Evolutionary conservation across 2,888 invertebrate species (phyloP).

Genomic region (Neria commutata): DNA sequence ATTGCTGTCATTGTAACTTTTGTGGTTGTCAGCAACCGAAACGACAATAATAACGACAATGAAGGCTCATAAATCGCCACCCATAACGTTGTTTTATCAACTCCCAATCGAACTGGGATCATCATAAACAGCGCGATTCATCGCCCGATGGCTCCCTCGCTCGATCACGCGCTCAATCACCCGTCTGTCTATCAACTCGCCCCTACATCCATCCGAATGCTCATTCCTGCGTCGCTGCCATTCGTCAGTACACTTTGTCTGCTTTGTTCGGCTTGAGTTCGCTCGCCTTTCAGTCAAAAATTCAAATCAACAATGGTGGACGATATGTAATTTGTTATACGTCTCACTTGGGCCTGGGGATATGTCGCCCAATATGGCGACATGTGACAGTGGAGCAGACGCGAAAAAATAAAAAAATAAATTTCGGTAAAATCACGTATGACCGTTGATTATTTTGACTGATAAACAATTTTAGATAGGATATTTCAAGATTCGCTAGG

Average conservation of each 20-base stretch:
- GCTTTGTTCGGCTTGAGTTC: neutral
- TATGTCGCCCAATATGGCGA: too few relatives aligned
- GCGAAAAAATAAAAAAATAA: too few relatives aligned
- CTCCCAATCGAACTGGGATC: neutral
- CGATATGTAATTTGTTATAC: constrained; percentile 10
- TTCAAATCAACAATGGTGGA: constrained; percentile 7
- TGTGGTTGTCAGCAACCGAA: too few relatives aligned
- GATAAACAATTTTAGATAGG: too few relatives aligned
- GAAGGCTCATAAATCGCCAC: constrained; percentile 18
- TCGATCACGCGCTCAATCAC: neutral
- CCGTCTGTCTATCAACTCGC: neutral
- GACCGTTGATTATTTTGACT: too few relatives aligned
- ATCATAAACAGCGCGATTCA: neutral
- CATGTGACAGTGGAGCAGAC: too few relatives aligned
- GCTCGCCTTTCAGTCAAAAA: constrained; percentile 16
- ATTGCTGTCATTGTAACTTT: neutral
- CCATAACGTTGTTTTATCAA: constrained; percentile 11
- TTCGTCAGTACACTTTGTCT: neutral
- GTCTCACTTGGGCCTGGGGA: too few relatives aligned
- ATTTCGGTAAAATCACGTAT: too few relatives aligned
- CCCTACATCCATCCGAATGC: neutral
- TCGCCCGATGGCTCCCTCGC: neutral
- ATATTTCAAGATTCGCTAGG: too few relatives aligned
- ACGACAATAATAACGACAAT: neutral
- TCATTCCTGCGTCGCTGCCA: neutral